Base-by-base conservation (phyloP, 2,888 invertebrate genomes). In the Hypomecis atomaria region DNA sequence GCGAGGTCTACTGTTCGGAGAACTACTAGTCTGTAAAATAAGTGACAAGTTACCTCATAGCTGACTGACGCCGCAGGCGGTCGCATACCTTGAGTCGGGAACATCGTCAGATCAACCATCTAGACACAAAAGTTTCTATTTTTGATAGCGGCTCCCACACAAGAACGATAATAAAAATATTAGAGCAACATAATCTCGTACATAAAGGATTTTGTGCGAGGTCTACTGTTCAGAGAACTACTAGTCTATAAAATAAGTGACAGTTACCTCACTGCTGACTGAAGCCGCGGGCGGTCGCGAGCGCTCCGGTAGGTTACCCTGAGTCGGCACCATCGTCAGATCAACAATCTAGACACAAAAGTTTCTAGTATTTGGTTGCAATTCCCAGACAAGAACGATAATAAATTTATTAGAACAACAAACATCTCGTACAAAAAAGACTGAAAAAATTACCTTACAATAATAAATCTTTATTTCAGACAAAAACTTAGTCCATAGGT, bases 41-140 rank as follows among this genome's bases (percentile, higher is more conserved):
- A 23, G 23, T 23, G 23, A 23, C 23, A 43, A 33, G 10, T 42
- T 52, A 52, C 52, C 52, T 52, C 52, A 10, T 52, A 6, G 40
- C 4, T 23, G 23, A 23, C 40, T 6, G n/a, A n/a, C 6, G 33
- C 2, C 4, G 11, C 49, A 5, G 3, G 13, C 49, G 37, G 13
- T 13, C 7, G 23, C 8, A 8, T 42, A 38, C 7, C 13, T 10
- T 52, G 52, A 33, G 52, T 52, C 23, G 33, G 52, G 40, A 42
- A 6, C 52, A n/a, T 33, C 42, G 60, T 63, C 50, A 63, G 42
- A 61, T 42, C 47, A 37, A 54, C 11, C 11, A 57, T 61, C 61
- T 42, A 53, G 8, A 54, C 52, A 52, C 7, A 52, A 52, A 8
- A 33, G 33, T 5, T 40, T 10, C 40, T 4, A 0, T 52, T 40